Percentiles rank a stretch among this genome's conserved stretches.
Conservation (phyloP, 2,797 vertebrate genomes). For the Streptopelia turtur region DNA sequence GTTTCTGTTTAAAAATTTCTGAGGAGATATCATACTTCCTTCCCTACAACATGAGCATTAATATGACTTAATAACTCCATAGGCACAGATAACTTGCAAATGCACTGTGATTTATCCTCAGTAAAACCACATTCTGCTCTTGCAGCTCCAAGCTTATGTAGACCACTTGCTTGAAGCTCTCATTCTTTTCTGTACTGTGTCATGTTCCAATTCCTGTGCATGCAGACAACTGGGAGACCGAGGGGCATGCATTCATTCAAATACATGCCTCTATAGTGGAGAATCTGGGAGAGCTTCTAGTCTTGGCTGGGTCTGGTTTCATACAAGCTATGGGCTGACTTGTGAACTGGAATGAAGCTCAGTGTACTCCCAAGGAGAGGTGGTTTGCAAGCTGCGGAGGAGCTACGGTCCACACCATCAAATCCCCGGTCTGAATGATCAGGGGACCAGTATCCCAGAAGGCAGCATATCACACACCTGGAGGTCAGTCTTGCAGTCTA, state of each 20-base stretch:
- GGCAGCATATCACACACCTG: not conserved
- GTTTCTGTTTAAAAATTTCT: not conserved
- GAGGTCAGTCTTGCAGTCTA: not conserved
- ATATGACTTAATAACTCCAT: not conserved
- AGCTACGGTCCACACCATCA: not conserved
- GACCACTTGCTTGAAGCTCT: not conserved
- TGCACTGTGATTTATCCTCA: not conserved
- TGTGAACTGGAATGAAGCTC: not conserved
- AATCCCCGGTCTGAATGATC: not conserved
- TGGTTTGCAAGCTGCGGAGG: not conserved
- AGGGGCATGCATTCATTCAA: not conserved
- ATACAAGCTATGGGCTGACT: not conserved
- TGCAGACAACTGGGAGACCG: not conserved
- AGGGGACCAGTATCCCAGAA: not conserved
- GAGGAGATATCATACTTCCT: not conserved
- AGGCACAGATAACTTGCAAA: not conserved
- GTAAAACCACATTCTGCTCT: not conserved
- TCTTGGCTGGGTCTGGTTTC: not conserved
- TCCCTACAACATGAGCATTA: not conserved
- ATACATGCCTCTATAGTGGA: fast-evolving
- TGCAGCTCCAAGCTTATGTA: not conserved
- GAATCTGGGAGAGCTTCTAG: not conserved
- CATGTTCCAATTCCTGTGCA: not conserved
- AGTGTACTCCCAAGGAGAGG: not conserved
- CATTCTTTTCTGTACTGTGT: not conserved